Evolutionary conservation across 2,797 vertebrate genomes (phyloP).

Genomic region (Odontamblyopus lacepedii): DNA sequence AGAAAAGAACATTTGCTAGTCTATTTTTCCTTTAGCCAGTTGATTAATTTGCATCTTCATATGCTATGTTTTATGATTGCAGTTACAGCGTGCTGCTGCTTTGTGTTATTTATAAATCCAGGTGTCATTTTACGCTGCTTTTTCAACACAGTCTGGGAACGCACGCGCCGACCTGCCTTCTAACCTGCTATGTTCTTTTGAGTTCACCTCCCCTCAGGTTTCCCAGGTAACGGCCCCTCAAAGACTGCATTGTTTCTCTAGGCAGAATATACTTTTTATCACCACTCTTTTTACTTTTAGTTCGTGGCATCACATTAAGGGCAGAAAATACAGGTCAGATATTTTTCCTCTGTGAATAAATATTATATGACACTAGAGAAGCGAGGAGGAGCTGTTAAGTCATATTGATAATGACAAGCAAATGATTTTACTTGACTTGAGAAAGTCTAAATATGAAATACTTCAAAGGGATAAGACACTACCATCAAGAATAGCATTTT

Average conservation of each 20-base stretch:
- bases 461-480: conserved; percentile 46
- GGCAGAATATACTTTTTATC: conserved; percentile 48
- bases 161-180: conserved; percentile 42
- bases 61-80: conserved; percentile 1
- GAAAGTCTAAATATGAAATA: conserved; percentile 62
- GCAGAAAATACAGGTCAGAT: conserved; percentile 43
- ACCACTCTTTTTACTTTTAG: conserved; percentile 22
- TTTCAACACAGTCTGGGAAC: conserved; percentile 23
- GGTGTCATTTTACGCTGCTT: conserved; percentile 18
- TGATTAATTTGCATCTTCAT: background rate
- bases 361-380: conserved; percentile 38
- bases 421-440: conserved; percentile 40
- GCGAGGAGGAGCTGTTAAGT: conserved; percentile 44
- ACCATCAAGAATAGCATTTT: conserved; percentile 25
- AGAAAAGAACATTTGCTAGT: conserved; percentile 22
- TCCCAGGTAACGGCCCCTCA: conserved; percentile 80
- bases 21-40: conserved; percentile 26
- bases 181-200: conserved; percentile 63
- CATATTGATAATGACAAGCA: conserved; percentile 57
- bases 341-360: conserved; percentile 34
- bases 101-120: conserved; percentile 18
- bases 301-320: conserved; percentile 28
- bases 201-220: conserved; percentile 78
- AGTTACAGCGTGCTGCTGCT: conserved; percentile 12
- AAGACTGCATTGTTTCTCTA: conserved; percentile 78